A percentile compares a stretch with the other conserved stretches of the same genome.
phyloP scores from a whole-genome alignment of 2,113 vertebrate species.

The Nyctereutes procyonoides region DNA sequence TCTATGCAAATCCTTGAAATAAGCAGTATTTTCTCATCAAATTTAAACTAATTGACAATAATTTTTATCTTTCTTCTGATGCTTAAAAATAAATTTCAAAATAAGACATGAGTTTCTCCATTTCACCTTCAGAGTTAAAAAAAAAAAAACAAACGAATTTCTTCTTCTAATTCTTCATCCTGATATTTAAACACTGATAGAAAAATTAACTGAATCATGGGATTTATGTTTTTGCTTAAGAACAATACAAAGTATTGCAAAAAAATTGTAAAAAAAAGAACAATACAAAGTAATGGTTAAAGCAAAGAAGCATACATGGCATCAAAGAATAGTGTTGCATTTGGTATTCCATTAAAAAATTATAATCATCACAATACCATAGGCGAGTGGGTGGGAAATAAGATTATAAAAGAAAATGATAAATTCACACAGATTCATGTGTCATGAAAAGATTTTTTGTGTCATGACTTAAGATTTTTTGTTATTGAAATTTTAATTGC shows the following conservation, averaged over 20 bases:
- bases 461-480: background rate
- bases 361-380: background rate
- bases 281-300: background rate
- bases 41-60: constrained; percentile 45
- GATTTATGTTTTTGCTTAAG: constrained; percentile 1
- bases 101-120: background rate
- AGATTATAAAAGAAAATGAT: background rate
- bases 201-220: background rate
- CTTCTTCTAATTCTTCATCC: background rate
- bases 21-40: constrained; percentile 56
- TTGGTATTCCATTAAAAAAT: constrained; percentile 6
- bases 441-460: background rate
- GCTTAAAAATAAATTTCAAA: background rate
- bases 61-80: constrained; percentile 12
- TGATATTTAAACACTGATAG: constrained; percentile 36
- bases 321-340: constrained; percentile 4
- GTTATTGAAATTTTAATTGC: background rate
- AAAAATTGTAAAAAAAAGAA: too few species aligned
- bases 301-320: background rate
- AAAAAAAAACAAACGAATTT: background rate
- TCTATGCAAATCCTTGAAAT: constrained; percentile 39
- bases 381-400: background rate
- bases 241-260: too few species aligned
- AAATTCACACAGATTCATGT: background rate
- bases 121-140: background rate